Base-by-base conservation (phyloP, 2,888 invertebrate species). In the Archaeoteleia sp. region DNA sequence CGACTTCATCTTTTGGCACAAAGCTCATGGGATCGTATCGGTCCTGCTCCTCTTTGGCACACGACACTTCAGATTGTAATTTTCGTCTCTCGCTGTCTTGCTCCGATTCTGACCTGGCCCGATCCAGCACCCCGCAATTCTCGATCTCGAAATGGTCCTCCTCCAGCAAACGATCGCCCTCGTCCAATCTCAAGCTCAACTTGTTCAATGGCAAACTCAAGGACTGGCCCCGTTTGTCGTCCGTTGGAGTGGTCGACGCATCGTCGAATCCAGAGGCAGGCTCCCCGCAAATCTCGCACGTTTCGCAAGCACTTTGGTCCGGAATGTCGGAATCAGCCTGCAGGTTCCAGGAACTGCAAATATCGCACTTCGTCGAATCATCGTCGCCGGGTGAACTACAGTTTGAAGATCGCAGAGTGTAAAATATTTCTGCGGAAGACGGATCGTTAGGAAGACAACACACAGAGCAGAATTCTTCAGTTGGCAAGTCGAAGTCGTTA, bases 251-350 rank as follows among this genome's bases (percentile, higher is more conserved):
- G 0, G 43, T 30, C 1, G 30, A 10, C 8, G 9, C 30, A 0
- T 69, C 60, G 9, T 71, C 58, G n/a, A 61, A 40, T 8, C 55
- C 58, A 5, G 68, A 42, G 0, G 61, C 76, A 49, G 27, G 73
- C 37, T 85, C 83, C 1, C 79, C 83, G 57, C 83, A 85, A 13
- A 85, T 84, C 45, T 83, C 82, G 58, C 85, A 85, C 1, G 84
- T 71, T 37, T 84, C 83, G 43, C 79, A 79, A 7, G 77, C 43
- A 17, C 51, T 72, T 48, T 62, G 66, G 0, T 79, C 78, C 1
- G 77, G 37, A 0, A 66, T 57, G 0, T 78, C 79, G 0, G 70
- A 65, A 2, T 78, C 74, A 2, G 74, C 79, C 6, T 76, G 78
- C 0, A 82, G 32, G 45, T 84, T 81, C 70, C 78, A 81, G 23